Evolutionary conservation across 1,140 invertebrate species (phyloP).

Genomic region (Diploscapter pachys): DNA sequence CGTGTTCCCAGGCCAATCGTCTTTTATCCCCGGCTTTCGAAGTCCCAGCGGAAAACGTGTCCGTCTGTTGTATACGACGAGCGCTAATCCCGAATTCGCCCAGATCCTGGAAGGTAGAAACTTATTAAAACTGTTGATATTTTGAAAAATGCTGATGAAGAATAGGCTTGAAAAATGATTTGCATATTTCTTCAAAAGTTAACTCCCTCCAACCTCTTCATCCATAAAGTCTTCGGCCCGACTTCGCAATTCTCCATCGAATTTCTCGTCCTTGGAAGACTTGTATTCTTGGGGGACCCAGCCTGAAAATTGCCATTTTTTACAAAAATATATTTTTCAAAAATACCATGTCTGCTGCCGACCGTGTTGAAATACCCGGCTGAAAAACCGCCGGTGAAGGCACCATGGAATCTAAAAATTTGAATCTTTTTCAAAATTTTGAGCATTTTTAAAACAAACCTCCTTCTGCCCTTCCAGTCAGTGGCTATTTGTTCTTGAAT

Average conservation of each 20-base stretch:
- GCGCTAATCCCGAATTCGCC: slow-evolving; percentile 92
- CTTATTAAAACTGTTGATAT: slow-evolving; percentile 35
- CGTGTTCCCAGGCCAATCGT: slow-evolving; percentile 53
- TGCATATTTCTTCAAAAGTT: slow-evolving; percentile 7
- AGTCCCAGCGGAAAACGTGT: slow-evolving; percentile 67
- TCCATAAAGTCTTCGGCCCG: slow-evolving; percentile 96
- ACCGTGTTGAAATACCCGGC: slow-evolving; percentile 97
- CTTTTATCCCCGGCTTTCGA: slow-evolving; percentile 17
- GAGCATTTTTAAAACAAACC: slow-evolving; percentile 56
- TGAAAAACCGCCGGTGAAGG: slow-evolving; percentile 97
- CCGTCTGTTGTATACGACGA: slow-evolving; percentile 73
- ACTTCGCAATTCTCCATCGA: slow-evolving; percentile 63
- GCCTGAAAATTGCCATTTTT: slow-evolving; percentile 60
- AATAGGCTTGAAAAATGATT: neutral
- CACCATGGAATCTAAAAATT: slow-evolving; percentile 78
- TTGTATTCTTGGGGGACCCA: slow-evolving; percentile 87
- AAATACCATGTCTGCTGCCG: slow-evolving; percentile 78
- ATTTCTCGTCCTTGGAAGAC: slow-evolving; percentile 72
- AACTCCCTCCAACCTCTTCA: slow-evolving; percentile 64
- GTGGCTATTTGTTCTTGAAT: slow-evolving; percentile 84
- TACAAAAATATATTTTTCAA: slow-evolving; percentile 8
- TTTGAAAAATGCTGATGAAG: neutral
- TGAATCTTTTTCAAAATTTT: too few relatives aligned
- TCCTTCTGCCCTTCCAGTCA: slow-evolving; percentile 79
- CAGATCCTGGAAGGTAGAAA: slow-evolving; percentile 68